Evolutionary conservation across 2,797 vertebrate species (phyloP).

Genomic region (Argyrosomus regius): DNA sequence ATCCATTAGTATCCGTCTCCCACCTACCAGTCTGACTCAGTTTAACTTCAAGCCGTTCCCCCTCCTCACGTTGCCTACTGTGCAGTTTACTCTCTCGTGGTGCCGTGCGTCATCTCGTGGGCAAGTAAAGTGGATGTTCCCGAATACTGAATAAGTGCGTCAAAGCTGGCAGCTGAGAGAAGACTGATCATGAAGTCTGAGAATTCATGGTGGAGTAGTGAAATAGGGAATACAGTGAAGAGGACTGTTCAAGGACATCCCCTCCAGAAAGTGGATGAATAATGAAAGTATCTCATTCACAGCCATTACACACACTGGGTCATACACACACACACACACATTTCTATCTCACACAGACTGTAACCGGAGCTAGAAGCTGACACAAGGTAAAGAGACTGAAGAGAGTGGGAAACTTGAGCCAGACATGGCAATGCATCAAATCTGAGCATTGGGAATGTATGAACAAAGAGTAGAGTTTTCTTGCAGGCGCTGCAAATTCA

Average conservation of each 20-base stretch:
- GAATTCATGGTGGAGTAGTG: not conserved
- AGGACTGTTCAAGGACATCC: conserved; percentile 38
- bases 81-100: conserved; percentile 17
- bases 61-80: conserved; percentile 19
- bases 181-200: not conserved
- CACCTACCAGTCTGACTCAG: conserved; percentile 53
- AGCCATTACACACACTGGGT: conserved; percentile 15
- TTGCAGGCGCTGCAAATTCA: not conserved
- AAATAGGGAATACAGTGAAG: conserved; percentile 14
- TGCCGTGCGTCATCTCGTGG: conserved; percentile 59
- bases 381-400: conserved; percentile 19
- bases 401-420: conserved; percentile 23
- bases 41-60: conserved; percentile 25
- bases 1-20: conserved; percentile 46
- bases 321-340: conserved; percentile 8
- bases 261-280: conserved; percentile 36
- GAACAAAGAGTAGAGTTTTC: not conserved
- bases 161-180: conserved; percentile 25
- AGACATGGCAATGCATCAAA: conserved; percentile 28
- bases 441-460: conserved; percentile 22
- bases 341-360: conserved; percentile 25
- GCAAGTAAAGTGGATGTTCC: conserved; percentile 53
- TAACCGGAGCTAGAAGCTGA: conserved; percentile 46
- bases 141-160: conserved; percentile 39
- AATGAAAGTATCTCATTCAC: conserved; percentile 31